Conservation (phyloP, 1,140 invertebrate genomes). For the Drosophila prosaltans region DNA sequence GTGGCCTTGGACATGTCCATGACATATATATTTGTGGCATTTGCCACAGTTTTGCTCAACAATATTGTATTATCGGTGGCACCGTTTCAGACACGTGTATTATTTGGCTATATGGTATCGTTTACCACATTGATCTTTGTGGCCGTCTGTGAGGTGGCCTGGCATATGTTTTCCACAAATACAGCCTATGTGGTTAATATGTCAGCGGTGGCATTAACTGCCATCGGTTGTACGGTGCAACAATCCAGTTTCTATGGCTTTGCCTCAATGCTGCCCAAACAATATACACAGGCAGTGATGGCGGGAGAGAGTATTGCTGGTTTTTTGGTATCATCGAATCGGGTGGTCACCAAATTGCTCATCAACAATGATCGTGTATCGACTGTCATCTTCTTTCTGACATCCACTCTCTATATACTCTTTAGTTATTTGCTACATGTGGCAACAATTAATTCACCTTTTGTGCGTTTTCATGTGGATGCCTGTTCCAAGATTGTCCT, state of each 20-base stretch:
- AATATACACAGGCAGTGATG: conserved; percentile 96
- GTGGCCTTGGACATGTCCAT: conserved; percentile 96
- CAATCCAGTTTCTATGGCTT: conserved; percentile 97
- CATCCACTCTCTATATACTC: conserved; percentile 89
- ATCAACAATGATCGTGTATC: conserved; percentile 89
- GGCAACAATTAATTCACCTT: conserved; percentile 89
- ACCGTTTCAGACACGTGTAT: conserved; percentile 91
- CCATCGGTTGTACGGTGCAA: conserved; percentile 93
- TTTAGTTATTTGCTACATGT: conserved; percentile 91
- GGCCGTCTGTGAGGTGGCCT: conserved; percentile 92
- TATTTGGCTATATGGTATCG: conserved; percentile 93
- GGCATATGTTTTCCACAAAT: conserved; percentile 88
- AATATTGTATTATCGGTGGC: conserved; percentile 93
- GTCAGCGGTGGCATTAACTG: conserved; percentile 91
- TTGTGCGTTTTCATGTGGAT: conserved; percentile 93
- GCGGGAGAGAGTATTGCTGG: conserved; percentile 96
- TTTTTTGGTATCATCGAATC: conserved; percentile 91
- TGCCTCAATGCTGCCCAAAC: conserved; percentile 93
- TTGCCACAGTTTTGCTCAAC: conserved; percentile 92
- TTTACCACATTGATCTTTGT: conserved; percentile 92
- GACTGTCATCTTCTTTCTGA: conserved; percentile 92
- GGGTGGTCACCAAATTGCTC: conserved; percentile 92
- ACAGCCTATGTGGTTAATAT: conserved; percentile 92
- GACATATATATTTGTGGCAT: conserved; percentile 94
- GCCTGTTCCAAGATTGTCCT: conserved; percentile 89